Evolutionary conservation across 2,797 vertebrate genomes (phyloP).

Genomic region (Phoebastria nigripes): DNA sequence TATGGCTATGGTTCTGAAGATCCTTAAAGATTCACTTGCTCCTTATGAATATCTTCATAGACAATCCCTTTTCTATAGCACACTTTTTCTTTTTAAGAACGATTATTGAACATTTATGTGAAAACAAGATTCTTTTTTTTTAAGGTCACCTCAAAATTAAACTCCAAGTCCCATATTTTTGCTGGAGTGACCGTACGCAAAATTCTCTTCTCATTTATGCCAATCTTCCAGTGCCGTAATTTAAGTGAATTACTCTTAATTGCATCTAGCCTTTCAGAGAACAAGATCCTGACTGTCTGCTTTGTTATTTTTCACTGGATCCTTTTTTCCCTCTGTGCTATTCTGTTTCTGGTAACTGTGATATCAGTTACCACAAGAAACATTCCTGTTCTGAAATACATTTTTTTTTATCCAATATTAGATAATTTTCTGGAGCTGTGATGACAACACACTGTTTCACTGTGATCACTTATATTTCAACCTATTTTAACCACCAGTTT

Average conservation of each 20-base stretch:
- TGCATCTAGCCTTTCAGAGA: neutral
- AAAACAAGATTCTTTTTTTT: conserved; percentile 6
- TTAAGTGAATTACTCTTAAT: conserved; percentile 28
- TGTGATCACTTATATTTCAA: neutral
- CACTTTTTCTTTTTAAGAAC: neutral
- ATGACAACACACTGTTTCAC: neutral
- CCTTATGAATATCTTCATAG: neutral
- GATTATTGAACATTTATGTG: neutral
- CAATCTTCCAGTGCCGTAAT: neutral
- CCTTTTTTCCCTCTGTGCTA: neutral
- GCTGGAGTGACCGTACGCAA: neutral
- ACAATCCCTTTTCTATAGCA: neutral
- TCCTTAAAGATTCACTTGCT: neutral
- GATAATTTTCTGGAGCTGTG: neutral
- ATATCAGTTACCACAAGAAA: neutral
- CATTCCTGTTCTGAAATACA: neutral
- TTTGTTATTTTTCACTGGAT: neutral
- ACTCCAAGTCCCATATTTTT: neutral
- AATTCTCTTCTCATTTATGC: neutral
- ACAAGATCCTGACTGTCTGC: neutral
- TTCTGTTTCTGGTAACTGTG: neutral
- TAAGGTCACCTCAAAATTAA: neutral
- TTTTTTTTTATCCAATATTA: neutral
- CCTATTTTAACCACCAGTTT: neutral
- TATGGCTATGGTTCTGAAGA: neutral